Conservation (phyloP, 2,113 vertebrate species). For the Poecile atricapillus region DNA sequence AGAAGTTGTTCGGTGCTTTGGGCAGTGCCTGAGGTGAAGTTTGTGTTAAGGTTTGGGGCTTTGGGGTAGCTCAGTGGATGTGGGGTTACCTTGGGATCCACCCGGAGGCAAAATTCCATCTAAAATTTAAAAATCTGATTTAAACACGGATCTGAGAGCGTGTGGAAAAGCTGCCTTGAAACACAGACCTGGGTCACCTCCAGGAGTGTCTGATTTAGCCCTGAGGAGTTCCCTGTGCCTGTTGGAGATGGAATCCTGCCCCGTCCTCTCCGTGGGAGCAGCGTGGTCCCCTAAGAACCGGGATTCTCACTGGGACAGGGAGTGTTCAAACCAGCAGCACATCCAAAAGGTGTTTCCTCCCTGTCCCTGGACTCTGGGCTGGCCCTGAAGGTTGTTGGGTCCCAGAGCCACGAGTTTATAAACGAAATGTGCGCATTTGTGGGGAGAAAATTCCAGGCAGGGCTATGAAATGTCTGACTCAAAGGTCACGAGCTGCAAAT, state of each 20-base stretch:
- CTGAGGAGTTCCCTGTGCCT: fast-evolving
- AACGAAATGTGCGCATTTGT: background rate
- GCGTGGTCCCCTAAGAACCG: fast-evolving
- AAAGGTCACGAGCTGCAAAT: conserved; percentile 6
- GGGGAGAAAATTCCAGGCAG: conserved; percentile 26
- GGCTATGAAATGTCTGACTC: background rate
- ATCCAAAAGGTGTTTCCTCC: background rate
- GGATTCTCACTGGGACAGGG: background rate
- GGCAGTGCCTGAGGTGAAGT: fast-evolving
- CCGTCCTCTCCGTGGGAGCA: background rate
- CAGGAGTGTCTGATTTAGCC: fast-evolving
- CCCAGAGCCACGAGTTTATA: background rate
- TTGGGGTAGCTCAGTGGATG: background rate
- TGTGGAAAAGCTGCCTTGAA: background rate
- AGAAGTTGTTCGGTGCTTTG: background rate
- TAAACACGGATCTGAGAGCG: background rate
- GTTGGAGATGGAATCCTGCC: background rate
- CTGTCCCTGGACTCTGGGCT: no score
- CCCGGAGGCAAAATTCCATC: background rate
- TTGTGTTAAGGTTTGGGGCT: background rate
- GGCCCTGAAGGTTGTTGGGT: background rate
- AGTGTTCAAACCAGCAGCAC: background rate
- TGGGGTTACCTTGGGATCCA: background rate
- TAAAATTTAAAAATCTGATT: background rate
- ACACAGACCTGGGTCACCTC: fast-evolving